These are phyloP conservation scores for Nymphalis polychloros DNA, from an alignment of 2,888 invertebrate species.

Conservation along the genomic window DNA sequence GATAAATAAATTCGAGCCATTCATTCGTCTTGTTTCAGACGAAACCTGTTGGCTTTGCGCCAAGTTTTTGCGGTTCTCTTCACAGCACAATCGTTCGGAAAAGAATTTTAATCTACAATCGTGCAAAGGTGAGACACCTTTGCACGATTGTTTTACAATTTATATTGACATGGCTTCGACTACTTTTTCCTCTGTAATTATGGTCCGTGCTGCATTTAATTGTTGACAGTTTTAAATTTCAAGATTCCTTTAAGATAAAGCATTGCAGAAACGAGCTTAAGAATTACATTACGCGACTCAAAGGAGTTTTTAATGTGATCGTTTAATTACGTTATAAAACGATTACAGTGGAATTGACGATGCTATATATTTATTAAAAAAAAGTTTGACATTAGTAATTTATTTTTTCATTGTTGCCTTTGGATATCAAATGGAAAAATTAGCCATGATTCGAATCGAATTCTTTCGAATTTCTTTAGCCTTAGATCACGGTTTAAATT, in stretches of 20 bases:
- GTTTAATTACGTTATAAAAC: not conserved
- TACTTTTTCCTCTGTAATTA: constrained; percentile 40
- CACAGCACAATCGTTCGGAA: constrained; percentile 53
- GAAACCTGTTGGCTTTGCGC: constrained; percentile 63
- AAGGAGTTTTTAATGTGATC: not conserved
- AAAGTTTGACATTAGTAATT: not conserved
- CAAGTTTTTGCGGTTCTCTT: constrained; percentile 58
- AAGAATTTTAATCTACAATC: constrained; percentile 62
- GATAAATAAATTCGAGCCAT: constrained; percentile 63
- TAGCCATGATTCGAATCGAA: too few species aligned
- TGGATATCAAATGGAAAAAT: too few species aligned
- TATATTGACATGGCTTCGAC: constrained; percentile 40
- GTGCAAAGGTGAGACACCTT: too few species aligned
- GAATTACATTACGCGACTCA: not conserved
- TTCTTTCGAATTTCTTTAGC: too few species aligned
- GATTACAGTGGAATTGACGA: not conserved
- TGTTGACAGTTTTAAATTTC: constrained; percentile 19
- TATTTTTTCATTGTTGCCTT: not conserved
- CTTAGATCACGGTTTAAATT: too few species aligned
- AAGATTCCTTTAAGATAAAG: constrained; percentile 26
- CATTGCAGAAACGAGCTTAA: constrained; percentile 8
- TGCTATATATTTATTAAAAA: not conserved
- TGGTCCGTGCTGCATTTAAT: constrained; percentile 34
- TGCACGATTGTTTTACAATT: constrained; percentile 46
- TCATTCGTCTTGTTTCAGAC: constrained; percentile 57